Evolutionary conservation across 2,797 vertebrate genomes (phyloP), one percentile per base, ranked within the genome.

Genomic region (Malurus leucopterus): DNA sequence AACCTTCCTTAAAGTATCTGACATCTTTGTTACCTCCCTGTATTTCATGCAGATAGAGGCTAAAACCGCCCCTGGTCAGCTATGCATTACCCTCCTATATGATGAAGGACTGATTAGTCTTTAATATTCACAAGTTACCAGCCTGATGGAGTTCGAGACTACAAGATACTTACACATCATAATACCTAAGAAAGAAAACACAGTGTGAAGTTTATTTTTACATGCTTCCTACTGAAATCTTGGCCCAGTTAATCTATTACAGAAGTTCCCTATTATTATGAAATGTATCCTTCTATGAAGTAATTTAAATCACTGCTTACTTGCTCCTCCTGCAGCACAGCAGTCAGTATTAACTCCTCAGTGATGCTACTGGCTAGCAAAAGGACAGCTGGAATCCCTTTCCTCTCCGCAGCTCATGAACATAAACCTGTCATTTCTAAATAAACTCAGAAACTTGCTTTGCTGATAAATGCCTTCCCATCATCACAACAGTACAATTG

Each of bases 401-500:
- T 77, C 30, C 36, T 70, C 51, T 72, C 46, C 47, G 50, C 24
- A 73, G 75, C 73, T 84, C 13, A 1, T 20, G 67, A 17, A 62
- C 7, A 55, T 8, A 68, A 76, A 36, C 14, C 8, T 29, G 27
- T 23, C 6, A 44, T 17, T 71, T 88, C 29, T 46, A 65, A 92
- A 78, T 4, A 78, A 2, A 53, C 11, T n/a, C 64, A 41, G 61
- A 84, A 72, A 55, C 50, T 68, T 55, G 27, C 65, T 76, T 30
- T 68, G 59, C n/a, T 90, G 44, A 76, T 68, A 41, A 77, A 70
- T 4, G 14, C 21, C 36, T 32, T 44, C 8, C 12, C 47, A 67
- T 13, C 21, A 29, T 19, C 67, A 80, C 0, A 0, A 72, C 63
- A 78, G 30, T 34, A 78, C 30, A 21, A 23, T 1, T 14, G 11